Evolutionary conservation across 2,888 invertebrate genomes (phyloP), one percentile per base, ranked within the genome.

Genomic region (Troides helena): DNA sequence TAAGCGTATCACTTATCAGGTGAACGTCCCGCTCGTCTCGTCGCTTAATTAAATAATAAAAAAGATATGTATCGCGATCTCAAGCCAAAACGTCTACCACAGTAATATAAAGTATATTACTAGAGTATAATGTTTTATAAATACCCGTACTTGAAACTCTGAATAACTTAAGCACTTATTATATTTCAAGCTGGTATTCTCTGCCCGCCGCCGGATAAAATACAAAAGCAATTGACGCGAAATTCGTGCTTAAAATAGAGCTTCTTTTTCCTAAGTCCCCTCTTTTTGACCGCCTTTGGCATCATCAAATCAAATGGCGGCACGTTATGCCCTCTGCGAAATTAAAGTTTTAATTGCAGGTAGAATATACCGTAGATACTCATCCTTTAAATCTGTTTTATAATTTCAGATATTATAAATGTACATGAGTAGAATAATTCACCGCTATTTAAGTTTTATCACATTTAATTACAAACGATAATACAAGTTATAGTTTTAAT

Each of bases 241-340:
- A 70, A 67, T 67, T 63, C 70, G 67, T 70, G 67, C 67, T 63
- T 63, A 43, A 70, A 70, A 70, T 70, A 70, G 63, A 53, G 50
- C 69, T 69, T 50, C 64, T 69, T 69, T 69, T 62, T 62, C 53
- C 17, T 53, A 46, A 62, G 59, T 58, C 66, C n/a, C 59, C 39
- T 50, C 63, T n/a, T n/a, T 62, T 63, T 63, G 62, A 65, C 62
- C 69, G 62, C 62, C 65, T 46, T 50, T 58, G 65, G 62, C 62
- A 62, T 69, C 65, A 65, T 65, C 65, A 65, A 69, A 69, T 69
- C 69, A 65, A 69, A 69, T 61, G 56, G n/a, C 57, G 61, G 56
- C 14, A 61, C 56, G 17, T 64, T 69, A 61, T 43, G 62, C 50
- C 62, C 58, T 50, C 62, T 30, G 50, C 50, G 46, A 65, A 65